These are phyloP conservation scores for Heteractis magnifica DNA, from an alignment of 92 coral and sea anemone genomes.

Conservation along the genomic window DNA sequence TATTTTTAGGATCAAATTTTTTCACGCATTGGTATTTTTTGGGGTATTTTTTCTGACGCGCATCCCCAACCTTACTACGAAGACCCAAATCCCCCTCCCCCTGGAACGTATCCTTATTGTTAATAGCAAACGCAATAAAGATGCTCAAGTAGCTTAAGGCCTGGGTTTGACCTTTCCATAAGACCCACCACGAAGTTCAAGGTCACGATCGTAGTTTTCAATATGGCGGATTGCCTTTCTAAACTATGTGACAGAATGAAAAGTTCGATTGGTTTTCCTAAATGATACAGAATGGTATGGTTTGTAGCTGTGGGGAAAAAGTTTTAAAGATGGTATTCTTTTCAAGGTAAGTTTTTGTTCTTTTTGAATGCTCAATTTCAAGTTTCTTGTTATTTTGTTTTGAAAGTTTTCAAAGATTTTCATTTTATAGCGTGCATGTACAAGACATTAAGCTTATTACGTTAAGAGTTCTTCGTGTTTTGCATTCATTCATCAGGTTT, in stretches of 20 bases:
- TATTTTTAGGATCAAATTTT: too few relatives aligned
- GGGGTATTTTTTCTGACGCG: too few relatives aligned
- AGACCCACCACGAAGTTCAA: neutral
- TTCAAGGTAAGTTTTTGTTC: neutral
- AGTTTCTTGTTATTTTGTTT: neutral
- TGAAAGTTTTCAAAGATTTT: neutral
- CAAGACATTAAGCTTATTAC: too few relatives aligned
- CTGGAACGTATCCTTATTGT: too few relatives aligned
- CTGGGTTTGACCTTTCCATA: neutral
- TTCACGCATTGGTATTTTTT: too few relatives aligned
- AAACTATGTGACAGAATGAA: neutral
- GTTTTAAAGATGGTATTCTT: neutral
- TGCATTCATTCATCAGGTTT: neutral
- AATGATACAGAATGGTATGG: neutral
- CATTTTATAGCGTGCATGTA: neutral
- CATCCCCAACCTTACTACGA: too few relatives aligned
- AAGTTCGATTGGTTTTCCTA: neutral
- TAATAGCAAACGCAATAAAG: too few relatives aligned
- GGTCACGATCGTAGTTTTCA: neutral
- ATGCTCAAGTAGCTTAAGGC: neutral
- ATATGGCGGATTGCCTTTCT: neutral
- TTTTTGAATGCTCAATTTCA: neutral
- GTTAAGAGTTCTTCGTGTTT: neutral
- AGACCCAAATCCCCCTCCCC: too few relatives aligned
- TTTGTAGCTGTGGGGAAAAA: neutral